Percentiles rank a stretch among this genome's conserved stretches.
phyloP scores from a whole-genome alignment of 1,140 invertebrate genomes.

The Hydropsyche tenuis region DNA sequence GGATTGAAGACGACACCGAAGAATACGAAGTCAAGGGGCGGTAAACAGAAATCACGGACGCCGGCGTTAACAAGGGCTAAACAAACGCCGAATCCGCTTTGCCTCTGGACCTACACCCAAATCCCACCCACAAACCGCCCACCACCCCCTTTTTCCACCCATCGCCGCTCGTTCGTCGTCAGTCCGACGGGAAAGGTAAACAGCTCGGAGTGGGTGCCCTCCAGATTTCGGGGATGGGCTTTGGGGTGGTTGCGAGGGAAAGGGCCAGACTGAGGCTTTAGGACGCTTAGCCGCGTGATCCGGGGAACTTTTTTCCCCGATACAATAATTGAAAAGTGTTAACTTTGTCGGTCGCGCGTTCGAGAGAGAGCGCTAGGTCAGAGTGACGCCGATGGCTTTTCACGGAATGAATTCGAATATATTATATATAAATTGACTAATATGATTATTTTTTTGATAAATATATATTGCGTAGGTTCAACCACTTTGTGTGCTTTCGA shows the following conservation, averaged over 20 bases:
- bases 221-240: background rate
- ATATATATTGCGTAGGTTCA: no score
- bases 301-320: background rate
- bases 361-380: conserved; percentile 4
- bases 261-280: background rate
- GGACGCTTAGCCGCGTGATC: conserved; percentile 22
- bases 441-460: no score
- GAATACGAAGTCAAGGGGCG: background rate
- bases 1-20: conserved; percentile 2
- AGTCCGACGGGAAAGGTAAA: conserved; percentile 16
- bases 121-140: conserved; percentile 23
- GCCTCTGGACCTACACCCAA: conserved; percentile 26
- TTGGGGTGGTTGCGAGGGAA: background rate
- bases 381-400: no score
- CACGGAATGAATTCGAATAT: no score
- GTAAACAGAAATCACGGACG: conserved; percentile 47
- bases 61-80: conserved; percentile 50
- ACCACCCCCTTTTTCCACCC: conserved; percentile 17
- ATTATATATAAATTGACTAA: no score
- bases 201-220: no score
- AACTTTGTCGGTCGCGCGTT: conserved; percentile 23
- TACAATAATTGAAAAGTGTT: conserved; percentile 24
- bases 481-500: no score
- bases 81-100: conserved; percentile 47
- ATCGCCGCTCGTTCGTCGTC: background rate